phyloP scores from a whole-genome alignment of 1,140 invertebrate genomes.

The Varroa destructor region DNA sequence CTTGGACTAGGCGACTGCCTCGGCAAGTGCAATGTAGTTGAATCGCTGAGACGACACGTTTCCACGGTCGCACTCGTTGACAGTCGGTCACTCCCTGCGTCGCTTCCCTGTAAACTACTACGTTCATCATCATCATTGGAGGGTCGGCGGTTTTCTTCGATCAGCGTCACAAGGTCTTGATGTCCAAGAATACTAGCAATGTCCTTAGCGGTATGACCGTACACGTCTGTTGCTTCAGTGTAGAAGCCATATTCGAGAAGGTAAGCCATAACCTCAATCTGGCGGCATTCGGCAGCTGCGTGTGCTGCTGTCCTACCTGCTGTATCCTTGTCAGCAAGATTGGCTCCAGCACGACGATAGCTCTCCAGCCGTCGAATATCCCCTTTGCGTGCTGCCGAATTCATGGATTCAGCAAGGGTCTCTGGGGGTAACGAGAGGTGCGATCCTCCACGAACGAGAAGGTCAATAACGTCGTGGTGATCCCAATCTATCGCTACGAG shows the following conservation, averaged over 20 bases:
- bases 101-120: slow-evolving; percentile 11
- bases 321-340: slow-evolving; percentile 45
- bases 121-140: not conserved
- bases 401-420: slow-evolving; percentile 41
- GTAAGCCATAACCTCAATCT: slow-evolving; percentile 32
- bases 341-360: slow-evolving; percentile 50
- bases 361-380: slow-evolving; percentile 46
- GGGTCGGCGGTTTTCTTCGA: slow-evolving; percentile 6
- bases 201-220: slow-evolving; percentile 34
- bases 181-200: slow-evolving; percentile 33
- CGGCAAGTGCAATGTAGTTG: not conserved
- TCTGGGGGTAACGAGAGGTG: slow-evolving; percentile 51
- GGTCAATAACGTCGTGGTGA: slow-evolving; percentile 37
- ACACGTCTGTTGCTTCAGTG: slow-evolving; percentile 31
- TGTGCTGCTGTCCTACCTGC: slow-evolving; percentile 37
- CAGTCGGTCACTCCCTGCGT: not conserved
- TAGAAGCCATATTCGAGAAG: slow-evolving; percentile 31
- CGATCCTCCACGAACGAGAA: slow-evolving; percentile 47
- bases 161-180: slow-evolving; percentile 27
- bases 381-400: slow-evolving; percentile 43
- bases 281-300: slow-evolving; percentile 34
- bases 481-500: slow-evolving; percentile 38
- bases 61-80: not conserved
- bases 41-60: slow-evolving; percentile 13
- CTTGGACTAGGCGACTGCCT: slow-evolving; percentile 10